Evolutionary conservation across 64 coral and sea anemone species (phyloP).

Genomic region (Hydrozoanthus tunicans): DNA sequence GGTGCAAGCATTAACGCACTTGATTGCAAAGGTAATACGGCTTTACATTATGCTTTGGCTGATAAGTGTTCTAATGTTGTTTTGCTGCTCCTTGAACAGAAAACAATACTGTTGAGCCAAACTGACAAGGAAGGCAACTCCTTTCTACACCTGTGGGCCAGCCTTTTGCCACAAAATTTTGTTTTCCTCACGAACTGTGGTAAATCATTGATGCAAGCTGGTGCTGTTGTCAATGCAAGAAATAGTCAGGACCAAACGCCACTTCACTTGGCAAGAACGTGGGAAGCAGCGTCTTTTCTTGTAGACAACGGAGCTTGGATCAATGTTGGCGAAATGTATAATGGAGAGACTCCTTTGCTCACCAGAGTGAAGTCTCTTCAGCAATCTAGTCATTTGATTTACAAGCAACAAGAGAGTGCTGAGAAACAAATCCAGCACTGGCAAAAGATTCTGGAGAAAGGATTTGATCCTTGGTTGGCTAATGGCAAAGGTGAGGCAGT

Average conservation of each 20-base stretch:
- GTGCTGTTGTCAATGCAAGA: constrained; percentile 39
- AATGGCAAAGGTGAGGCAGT: constrained; percentile 3
- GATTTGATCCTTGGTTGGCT: constrained; percentile 31
- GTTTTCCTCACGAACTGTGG: constrained; percentile 40
- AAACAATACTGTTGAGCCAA: background rate
- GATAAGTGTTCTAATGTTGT: background rate
- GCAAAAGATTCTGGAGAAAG: constrained; percentile 33
- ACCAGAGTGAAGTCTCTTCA: constrained; percentile 15
- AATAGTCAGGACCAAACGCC: constrained; percentile 16
- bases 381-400: background rate
- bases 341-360: constrained; percentile 17
- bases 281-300: constrained; percentile 12
- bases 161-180: background rate
- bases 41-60: constrained; percentile 34
- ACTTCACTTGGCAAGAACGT: constrained; percentile 29
- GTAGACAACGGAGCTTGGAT: constrained; percentile 26
- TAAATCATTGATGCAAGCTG: constrained; percentile 26
- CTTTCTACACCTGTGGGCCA: constrained; percentile 47
- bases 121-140: constrained; percentile 28
- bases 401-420: background rate
- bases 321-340: constrained; percentile 23
- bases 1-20: constrained; percentile 7
- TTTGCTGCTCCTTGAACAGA: constrained; percentile 1
- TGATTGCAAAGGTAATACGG: constrained; percentile 15
- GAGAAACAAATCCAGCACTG: constrained; percentile 18